Percentiles rank a stretch among this genome's conserved stretches.
These are phyloP conservation scores for Limnephilus rhombicus DNA, from an alignment of 2,888 invertebrate genomes.

Conservation along the genomic window DNA sequence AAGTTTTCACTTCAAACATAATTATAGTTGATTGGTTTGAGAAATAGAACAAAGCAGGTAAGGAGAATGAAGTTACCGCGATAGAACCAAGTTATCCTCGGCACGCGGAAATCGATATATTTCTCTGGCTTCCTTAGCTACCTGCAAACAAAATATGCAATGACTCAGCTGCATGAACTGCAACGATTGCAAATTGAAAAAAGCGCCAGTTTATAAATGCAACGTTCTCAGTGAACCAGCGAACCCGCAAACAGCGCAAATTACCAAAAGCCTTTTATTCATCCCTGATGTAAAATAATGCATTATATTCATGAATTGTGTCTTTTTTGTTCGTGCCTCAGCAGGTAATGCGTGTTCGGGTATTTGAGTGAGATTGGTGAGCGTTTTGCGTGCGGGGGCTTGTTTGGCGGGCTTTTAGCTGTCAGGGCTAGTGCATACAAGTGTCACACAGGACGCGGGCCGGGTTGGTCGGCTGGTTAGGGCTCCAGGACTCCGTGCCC, in stretches of 20 bases:
- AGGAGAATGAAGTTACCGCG: background rate
- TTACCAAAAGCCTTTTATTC: background rate
- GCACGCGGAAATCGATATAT: background rate
- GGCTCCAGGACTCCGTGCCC: background rate
- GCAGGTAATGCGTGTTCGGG: background rate
- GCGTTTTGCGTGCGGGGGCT: background rate
- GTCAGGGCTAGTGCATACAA: constrained; percentile 57
- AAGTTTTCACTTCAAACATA: too few relatives aligned
- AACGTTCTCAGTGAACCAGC: background rate
- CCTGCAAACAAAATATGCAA: background rate
- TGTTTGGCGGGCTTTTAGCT: constrained; percentile 39
- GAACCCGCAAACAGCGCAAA: background rate
- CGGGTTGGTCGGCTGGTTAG: background rate
- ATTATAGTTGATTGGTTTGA: too few relatives aligned
- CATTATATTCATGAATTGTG: background rate
- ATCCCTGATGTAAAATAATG: background rate
- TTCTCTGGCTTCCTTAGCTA: background rate
- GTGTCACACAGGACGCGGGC: constrained; percentile 47
- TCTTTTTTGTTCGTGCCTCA: background rate
- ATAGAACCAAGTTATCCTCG: background rate
- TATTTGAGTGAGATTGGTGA: background rate
- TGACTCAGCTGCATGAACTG: constrained; percentile 13
- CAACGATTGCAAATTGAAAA: background rate
- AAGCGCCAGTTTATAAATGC: constrained; percentile 22
- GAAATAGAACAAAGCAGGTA: background rate